Evolutionary conservation across 2,888 invertebrate genomes (phyloP), one percentile per base, ranked within the genome.

Genomic region (Leucophenga montana): DNA sequence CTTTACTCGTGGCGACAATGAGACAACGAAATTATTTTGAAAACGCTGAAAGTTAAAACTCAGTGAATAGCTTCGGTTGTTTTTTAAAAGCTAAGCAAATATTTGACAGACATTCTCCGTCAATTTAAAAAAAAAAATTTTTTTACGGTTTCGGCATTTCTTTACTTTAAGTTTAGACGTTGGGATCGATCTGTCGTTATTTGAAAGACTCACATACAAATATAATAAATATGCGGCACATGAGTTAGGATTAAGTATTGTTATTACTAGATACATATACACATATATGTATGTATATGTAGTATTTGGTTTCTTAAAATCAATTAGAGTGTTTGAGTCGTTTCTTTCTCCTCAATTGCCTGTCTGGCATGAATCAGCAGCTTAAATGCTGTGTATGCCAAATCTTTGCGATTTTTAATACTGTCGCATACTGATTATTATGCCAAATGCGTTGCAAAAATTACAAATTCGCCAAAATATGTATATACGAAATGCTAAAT

Each of bases 401-500:
- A 27, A 59, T 59, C n/a, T 59, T 8, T 27, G 16, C n/a, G n/a
- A n/a, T 39, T 50, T 48, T 71, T 27, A 27, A 27, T 27, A 4
- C 4, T 27, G 27, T 27, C 27, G 4, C 27, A 27, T 27, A 27
- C 68, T 79, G 75, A 83, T 85, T 81, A 73, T 73, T 73, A 81
- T 81, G 84, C 81, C 73, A 73, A 82, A 79, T 75, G 61, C 78
- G 78, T 81, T 74, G 62, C 31, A 62, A 68, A 66, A 67, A 71
- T 70, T 67, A 70, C 69, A 75, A 53, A 71, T 73, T 77, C 72
- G 61, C 71, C 70, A 70, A 74, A 73, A 31, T 27, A 20, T 14
- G 14, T 16, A 20, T 22, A 9, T 3, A 50, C 27, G 70, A 18
- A 46, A 3, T 39, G 11, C 22, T 20, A 66, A 62, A 20, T 70